Evolutionary conservation across 2,797 vertebrate genomes (phyloP), one percentile per base, ranked within the genome.

Genomic region (Esox lucius): DNA sequence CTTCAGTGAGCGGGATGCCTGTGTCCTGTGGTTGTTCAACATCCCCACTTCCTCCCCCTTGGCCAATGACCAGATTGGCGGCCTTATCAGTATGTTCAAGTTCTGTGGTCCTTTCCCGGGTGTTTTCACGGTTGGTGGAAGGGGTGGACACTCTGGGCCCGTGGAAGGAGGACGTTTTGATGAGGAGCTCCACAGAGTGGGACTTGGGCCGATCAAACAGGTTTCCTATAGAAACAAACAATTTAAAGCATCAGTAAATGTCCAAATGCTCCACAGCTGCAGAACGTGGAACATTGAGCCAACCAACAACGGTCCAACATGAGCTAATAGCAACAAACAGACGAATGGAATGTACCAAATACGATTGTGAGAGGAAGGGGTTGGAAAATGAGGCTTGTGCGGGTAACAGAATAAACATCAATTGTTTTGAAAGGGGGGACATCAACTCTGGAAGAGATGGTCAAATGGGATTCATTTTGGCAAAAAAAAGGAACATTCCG

Each of bases 321-420:
- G 91, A 89, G 76, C 73, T 84, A 89, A 81, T 86, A 80, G 82
- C 83, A 79, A 59, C 91, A 96, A 95, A 95, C 82, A 90, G 91
- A 97, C 95, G 93, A 94, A 98, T 98, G 97, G 88, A 94, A 95
- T 92, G 91, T 90, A 88, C 93, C 88, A 92, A 89, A 88, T 88
- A 95, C 87, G 81, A 91, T 81, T 81, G 91, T 95, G 95, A 95
- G 86, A 88, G 86, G 89, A 90, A 46, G 92, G 84, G 91, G 90
- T 91, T 94, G 88, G 92, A 92, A 86, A 84, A 97, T 97, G 96
- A 86, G 83, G 85, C 89, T 31, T 89, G 89, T 89, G 87, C 81
- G 91, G 80, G 83, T 90, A 90, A 75, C 74, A 82, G 85, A 86
- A 86, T 72, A 64, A 87, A 78, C 82, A 84, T 86, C 78, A 76